Conservation (phyloP, 2,113 vertebrate species). For the Vimba vimba region DNA sequence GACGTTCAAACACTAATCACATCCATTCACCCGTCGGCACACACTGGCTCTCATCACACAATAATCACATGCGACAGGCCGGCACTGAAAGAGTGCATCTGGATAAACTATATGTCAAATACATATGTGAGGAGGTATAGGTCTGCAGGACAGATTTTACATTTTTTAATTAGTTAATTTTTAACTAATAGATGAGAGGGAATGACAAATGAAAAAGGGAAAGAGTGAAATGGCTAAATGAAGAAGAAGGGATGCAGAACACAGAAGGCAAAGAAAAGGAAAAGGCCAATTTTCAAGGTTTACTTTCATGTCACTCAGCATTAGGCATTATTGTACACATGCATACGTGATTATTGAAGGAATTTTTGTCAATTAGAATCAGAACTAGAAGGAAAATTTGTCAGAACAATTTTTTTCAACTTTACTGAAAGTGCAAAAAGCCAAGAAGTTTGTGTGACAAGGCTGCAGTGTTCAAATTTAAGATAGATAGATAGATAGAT, state of each 20-base stretch:
- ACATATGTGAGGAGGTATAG: background rate
- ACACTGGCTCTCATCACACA: slow-evolving; percentile 21
- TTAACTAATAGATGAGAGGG: background rate
- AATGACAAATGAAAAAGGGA: background rate
- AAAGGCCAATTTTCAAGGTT: background rate
- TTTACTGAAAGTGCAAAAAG: background rate
- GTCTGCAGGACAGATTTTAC: background rate
- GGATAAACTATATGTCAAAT: slow-evolving; percentile 24
- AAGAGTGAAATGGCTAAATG: background rate
- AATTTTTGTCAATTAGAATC: background rate
- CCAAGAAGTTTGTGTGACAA: background rate
- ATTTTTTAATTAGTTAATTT: too few relatives aligned
- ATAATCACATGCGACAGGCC: slow-evolving; percentile 5
- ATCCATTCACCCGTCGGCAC: slow-evolving; percentile 5
- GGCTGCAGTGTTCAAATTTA: background rate
- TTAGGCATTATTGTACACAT: background rate
- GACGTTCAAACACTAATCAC: slow-evolving; percentile 35
- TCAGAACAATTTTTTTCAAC: background rate
- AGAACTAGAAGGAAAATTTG: background rate
- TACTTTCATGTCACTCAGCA: background rate
- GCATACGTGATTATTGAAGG: background rate
- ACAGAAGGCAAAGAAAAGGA: background rate
- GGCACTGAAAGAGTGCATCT: slow-evolving; percentile 6
- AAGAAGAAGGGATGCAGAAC: background rate
- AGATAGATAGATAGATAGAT: background rate